These are phyloP conservation scores for Theristicus caerulescens DNA, from an alignment of 2,113 vertebrate species.

Conservation along the genomic window DNA sequence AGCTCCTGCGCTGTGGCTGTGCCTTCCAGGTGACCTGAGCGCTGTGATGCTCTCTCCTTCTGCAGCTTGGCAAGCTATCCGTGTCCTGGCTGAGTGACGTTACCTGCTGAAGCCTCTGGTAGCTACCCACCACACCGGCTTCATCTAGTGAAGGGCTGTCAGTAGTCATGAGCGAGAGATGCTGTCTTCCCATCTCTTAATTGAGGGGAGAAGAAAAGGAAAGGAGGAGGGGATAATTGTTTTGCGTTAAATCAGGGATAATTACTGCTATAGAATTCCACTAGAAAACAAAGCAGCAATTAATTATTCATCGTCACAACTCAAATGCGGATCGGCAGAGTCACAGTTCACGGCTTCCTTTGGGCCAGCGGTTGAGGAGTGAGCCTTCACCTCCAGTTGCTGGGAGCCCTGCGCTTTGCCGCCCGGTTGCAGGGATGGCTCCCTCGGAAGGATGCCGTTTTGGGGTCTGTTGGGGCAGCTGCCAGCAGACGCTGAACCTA, in stretches of 20 bases:
- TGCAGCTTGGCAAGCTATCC: neutral
- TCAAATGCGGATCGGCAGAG: fast-evolving
- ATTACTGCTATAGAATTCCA: slow-evolving; percentile 27
- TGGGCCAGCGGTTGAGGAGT: fast-evolving
- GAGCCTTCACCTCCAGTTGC: fast-evolving
- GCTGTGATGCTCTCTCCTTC: neutral
- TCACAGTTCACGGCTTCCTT: fast-evolving
- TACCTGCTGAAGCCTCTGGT: neutral
- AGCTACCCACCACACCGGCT: neutral
- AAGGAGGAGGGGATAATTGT: neutral
- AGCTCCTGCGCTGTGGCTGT: neutral
- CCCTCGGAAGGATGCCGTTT: fast-evolving
- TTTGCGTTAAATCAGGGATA: slow-evolving; percentile 38
- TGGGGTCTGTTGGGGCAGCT: neutral
- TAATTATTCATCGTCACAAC: neutral
- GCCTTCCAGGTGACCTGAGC: neutral
- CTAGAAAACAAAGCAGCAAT: neutral
- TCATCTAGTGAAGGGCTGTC: neutral
- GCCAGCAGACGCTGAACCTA: neutral
- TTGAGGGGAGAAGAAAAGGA: neutral
- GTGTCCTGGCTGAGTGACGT: neutral
- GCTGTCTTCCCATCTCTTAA: neutral
- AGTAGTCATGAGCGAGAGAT: neutral
- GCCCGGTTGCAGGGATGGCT: neutral
- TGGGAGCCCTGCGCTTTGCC: neutral